Conservation (phyloP, 2,888 invertebrate species). For the Drosophila flavopinicola region DNA sequence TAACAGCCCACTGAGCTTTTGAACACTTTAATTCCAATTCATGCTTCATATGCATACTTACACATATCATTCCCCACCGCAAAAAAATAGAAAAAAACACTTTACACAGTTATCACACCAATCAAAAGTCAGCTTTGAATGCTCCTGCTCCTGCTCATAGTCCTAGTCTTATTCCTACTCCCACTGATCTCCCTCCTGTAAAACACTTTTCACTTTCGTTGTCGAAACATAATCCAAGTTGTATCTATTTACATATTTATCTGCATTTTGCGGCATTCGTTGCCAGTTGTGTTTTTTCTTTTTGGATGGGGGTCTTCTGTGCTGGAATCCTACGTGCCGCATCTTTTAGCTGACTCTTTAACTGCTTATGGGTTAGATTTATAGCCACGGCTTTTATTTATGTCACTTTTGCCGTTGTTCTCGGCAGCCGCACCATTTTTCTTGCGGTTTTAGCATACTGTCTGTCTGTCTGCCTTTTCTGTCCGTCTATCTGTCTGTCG, state of each 20-base stretch:
- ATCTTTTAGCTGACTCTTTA: slow-evolving; percentile 68
- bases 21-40: slow-evolving; percentile 4
- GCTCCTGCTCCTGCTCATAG: background rate
- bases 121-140: slow-evolving; percentile 25
- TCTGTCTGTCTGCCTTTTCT: background rate
- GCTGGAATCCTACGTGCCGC: slow-evolving; percentile 56
- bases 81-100: background rate
- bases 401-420: slow-evolving; percentile 64
- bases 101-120: slow-evolving; percentile 11
- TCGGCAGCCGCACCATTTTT: slow-evolving; percentile 38
- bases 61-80: slow-evolving; percentile 8
- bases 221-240: slow-evolving; percentile 71
- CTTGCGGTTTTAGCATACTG: slow-evolving; percentile 34
- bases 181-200: background rate
- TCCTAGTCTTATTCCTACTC: background rate
- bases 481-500: background rate
- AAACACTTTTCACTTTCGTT: slow-evolving; percentile 68
- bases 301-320: background rate
- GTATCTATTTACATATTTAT: slow-evolving; percentile 77
- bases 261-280: slow-evolving; percentile 57
- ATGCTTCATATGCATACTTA: slow-evolving; percentile 11
- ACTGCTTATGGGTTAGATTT: slow-evolving; percentile 74
- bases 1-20: no score
- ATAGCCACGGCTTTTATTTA: slow-evolving; percentile 77
- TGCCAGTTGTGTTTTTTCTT: background rate